Percentiles rank a stretch among this genome's conserved stretches.
Evolutionary conservation across 2,888 invertebrate species (phyloP).

Genomic region (Cetonia aurata): DNA sequence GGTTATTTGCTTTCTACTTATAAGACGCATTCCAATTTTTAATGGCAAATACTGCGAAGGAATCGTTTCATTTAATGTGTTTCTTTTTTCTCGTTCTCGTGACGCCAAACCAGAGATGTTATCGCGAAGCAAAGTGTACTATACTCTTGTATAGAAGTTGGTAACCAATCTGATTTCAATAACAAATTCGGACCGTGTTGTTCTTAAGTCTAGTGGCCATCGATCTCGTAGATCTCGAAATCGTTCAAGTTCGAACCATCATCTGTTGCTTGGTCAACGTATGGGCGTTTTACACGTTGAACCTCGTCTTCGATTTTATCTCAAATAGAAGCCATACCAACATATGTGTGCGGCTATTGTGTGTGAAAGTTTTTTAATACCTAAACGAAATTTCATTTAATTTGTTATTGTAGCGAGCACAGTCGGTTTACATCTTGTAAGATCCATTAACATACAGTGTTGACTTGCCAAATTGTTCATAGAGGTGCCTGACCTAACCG

Average conservation of each 20-base stretch:
- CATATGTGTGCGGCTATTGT: constrained; percentile 21
- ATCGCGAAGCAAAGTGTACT: constrained; percentile 16
- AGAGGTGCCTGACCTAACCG: background rate
- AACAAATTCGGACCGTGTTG: constrained; percentile 62
- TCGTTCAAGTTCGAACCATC: constrained; percentile 51
- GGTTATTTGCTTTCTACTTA: background rate
- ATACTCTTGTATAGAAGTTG: constrained; percentile 29
- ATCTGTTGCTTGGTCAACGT: constrained; percentile 54
- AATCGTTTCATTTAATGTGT: background rate
- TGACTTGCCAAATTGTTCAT: background rate
- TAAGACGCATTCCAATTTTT: background rate
- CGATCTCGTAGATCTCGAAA: constrained; percentile 49
- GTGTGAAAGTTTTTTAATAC: background rate
- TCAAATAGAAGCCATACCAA: constrained; percentile 27
- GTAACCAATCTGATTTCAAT: constrained; percentile 61
- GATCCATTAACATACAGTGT: background rate
- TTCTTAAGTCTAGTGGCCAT: constrained; percentile 28
- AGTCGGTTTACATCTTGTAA: constrained; percentile 11
- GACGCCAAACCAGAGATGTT: constrained; percentile 12
- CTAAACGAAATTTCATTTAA: constrained; percentile 8
- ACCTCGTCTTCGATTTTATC: constrained; percentile 35
- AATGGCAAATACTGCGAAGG: background rate
- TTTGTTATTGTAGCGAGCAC: constrained; percentile 20
- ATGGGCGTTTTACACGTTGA: constrained; percentile 54
- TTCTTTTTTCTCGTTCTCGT: constrained; percentile 6